A percentile compares a stretch with the other conserved stretches of the same genome.
Evolutionary conservation across 1,140 invertebrate genomes (phyloP).

Genomic region (Anastrepha obliqua): DNA sequence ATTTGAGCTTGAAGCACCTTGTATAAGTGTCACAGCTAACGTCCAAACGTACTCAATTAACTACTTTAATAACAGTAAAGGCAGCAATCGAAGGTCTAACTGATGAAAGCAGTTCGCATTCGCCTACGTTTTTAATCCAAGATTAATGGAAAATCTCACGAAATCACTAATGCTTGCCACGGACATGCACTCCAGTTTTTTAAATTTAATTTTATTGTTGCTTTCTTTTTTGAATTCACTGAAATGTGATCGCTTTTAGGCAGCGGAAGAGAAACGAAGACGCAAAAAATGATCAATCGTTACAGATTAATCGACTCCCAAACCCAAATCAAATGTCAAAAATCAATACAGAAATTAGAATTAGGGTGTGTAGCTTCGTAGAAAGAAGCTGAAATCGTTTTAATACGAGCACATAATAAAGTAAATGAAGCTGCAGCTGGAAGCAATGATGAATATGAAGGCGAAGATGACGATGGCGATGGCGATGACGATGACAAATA

Average conservation of each 20-base stretch:
- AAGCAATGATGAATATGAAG: not conserved
- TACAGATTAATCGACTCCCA: conserved; percentile 18
- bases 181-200: not conserved
- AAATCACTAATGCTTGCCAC: conserved; percentile 23
- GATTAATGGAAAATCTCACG: conserved; percentile 52
- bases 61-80: not conserved
- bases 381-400: conserved; percentile 18
- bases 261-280: not conserved
- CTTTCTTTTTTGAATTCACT: not conserved
- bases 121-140: conserved; percentile 47
- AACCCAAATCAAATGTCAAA: conserved; percentile 51
- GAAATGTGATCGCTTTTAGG: conserved; percentile 18
- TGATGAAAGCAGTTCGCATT: conserved; percentile 13
- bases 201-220: not conserved
- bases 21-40: not conserved
- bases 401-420: not conserved
- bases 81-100: conserved; percentile 9
- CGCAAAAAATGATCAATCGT: conserved; percentile 46
- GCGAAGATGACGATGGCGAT: conserved; percentile 6
- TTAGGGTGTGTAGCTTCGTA: conserved; percentile 50
- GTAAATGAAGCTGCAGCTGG: conserved; percentile 38
- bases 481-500: not conserved
- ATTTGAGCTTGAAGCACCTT: too few relatives aligned
- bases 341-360: conserved; percentile 49
- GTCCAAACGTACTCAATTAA: not conserved